Evolutionary conservation across 2,113 vertebrate species (phyloP), one percentile per base, ranked within the genome.

Genomic region (Nesospiza acunhae): DNA sequence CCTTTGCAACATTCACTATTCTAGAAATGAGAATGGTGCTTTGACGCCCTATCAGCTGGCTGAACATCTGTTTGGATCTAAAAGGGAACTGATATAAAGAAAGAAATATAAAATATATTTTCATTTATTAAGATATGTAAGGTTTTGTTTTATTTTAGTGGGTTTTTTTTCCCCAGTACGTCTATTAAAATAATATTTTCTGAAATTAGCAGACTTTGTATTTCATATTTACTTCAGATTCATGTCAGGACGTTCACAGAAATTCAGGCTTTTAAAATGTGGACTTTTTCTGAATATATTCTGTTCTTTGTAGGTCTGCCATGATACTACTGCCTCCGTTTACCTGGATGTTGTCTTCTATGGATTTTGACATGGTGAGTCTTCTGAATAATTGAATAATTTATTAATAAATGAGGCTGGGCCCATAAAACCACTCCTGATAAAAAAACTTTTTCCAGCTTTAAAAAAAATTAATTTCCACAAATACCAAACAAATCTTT

Each of bases 111-210:
- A 60, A 75, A 62, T 17, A 0, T 21, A 1, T 59, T 78, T 67
- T 72, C 2, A 27, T 47, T 47, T 72, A 15, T 50, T 78, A 55
- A 35, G 26, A 6, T 37, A 60, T 15, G 1, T 18, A 13, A 27
- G 4, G 5, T 19, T 84, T 78, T 5, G 0, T 5, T 84, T 56
- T 47, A 23, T 80, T 68, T 74, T 23, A 18, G 3, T 28, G 0
- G 1, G 2, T 3, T 33, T 13, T 50, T 37, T 19, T 12, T 27
- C 1, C 28, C 10, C 26, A 41, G 3, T 46, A 31, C 6, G 3
- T 3, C 22, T 58, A 53, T 72, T 64, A 58, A 50, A 78, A 55
- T 42, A 88, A 17, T 10, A 30, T 21, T 24, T 52, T 82, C 10
- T 74, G 42, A 94, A 60, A 83, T 50, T 17, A 66, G 2, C 2